A percentile compares a stretch with the other conserved stretches of the same genome.
These are phyloP conservation scores for Crioceris asparagi DNA, from an alignment of 2,888 invertebrate genomes.

Conservation along the genomic window DNA sequence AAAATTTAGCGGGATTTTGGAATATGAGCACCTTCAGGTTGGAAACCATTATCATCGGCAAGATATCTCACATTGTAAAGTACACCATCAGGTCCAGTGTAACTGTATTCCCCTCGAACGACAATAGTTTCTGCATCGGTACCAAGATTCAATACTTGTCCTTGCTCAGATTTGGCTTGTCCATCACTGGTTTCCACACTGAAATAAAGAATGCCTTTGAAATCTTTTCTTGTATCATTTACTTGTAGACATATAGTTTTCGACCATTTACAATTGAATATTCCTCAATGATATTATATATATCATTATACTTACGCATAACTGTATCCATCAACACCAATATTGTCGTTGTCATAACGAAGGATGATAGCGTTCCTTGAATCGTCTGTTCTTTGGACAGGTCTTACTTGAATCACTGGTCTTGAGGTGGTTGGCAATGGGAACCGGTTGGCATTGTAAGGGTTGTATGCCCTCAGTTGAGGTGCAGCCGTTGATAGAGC, in stretches of 20 bases:
- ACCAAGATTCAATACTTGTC: conserved; percentile 49
- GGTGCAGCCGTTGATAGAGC: conserved; percentile 18
- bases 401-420: background rate
- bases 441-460: too few species aligned
- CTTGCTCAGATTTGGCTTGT: conserved; percentile 47
- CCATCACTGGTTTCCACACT: conserved; percentile 58
- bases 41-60: conserved; percentile 52
- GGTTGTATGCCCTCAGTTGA: too few species aligned
- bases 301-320: conserved; percentile 29
- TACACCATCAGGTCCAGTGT: conserved; percentile 50
- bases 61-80: conserved; percentile 51
- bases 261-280: too few species aligned
- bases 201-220: too few species aligned
- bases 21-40: conserved; percentile 42
- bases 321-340: conserved; percentile 38
- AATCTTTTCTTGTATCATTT: too few species aligned
- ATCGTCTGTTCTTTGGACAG: background rate
- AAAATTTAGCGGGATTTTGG: conserved; percentile 26
- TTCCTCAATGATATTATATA: too few species aligned
- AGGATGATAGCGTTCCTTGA: conserved; percentile 45
- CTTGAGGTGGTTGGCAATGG: too few species aligned
- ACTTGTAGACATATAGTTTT: too few species aligned
- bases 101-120: conserved; percentile 51
- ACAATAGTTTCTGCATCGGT: conserved; percentile 52
- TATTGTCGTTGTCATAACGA: conserved; percentile 51